A percentile compares a stretch with the other conserved stretches of the same genome.
phyloP scores from a whole-genome alignment of 2,888 invertebrate species.

The Atethmia centrago region DNA sequence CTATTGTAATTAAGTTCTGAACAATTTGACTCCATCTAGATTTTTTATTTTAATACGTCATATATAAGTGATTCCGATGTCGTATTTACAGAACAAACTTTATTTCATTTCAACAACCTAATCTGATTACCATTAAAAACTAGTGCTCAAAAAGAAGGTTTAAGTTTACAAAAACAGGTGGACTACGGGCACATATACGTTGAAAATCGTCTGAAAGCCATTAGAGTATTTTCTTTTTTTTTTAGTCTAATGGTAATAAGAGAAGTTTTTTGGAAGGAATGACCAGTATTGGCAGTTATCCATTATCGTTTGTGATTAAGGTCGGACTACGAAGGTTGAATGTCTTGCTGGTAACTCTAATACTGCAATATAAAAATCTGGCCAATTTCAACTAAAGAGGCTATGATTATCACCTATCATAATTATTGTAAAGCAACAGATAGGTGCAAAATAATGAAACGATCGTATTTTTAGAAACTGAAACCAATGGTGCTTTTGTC shows the following conservation, averaged over 20 bases:
- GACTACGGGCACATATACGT: neutral
- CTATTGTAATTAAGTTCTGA: neutral
- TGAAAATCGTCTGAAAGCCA: neutral
- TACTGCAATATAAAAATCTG: neutral
- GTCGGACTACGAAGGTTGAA: conserved; percentile 3
- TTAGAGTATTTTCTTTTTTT: neutral
- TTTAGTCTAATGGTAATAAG: too few relatives aligned
- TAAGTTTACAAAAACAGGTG: neutral
- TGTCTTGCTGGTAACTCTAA: neutral
- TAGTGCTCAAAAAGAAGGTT: neutral
- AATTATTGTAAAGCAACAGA: neutral
- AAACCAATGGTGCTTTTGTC: neutral
- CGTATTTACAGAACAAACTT: neutral
- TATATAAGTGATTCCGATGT: neutral
- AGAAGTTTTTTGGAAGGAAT: neutral
- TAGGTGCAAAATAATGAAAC: neutral
- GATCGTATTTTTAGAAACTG: neutral
- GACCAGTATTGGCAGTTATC: neutral
- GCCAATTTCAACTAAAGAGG: neutral
- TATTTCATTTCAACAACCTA: neutral
- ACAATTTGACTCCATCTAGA: neutral
- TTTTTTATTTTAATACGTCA: neutral
- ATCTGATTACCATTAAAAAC: too few relatives aligned
- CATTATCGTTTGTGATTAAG: neutral
- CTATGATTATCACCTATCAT: neutral